Base-by-base conservation (phyloP, 2,797 vertebrate species). In the Poecilia picta region DNA sequence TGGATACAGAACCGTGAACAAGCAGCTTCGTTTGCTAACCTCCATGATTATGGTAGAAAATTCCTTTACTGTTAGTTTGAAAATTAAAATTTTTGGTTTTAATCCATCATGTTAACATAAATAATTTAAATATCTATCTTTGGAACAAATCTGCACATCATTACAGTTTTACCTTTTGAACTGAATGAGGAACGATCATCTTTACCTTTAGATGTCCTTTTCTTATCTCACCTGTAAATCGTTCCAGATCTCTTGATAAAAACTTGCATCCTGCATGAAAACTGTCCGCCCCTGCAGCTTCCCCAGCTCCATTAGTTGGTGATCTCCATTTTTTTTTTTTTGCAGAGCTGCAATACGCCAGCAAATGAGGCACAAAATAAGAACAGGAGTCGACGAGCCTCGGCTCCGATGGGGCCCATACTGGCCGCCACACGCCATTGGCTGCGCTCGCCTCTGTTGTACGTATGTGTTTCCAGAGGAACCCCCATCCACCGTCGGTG, bases 311-410 rank as follows among this genome's bases (percentile, higher is more conserved):
- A 84, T 87, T 81, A 85, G 75, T 49, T 70, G 72, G 71, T 77
- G 80, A 85, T 83, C 80, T 82, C 57, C 81, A 85, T 20, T 25
- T 53, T 53, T 49, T 53, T 53, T 49, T 88, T 83, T 78, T 74
- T 80, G 89, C 89, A 82, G 75, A 64, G 76, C 80, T 85, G 92
- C 88, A 89, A 84, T 88, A 89, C 84, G 64, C 79, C 74, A 78
- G 84, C 82, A 88, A 94, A 93, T 93, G 92, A 93, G 91, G 76
- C 89, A 84, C 85, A 91, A 84, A 92, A 90, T 88, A 85, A 76
- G 78, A 91, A 84, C 85, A 76, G 81, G 59, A 70, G 76, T 73
- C 71, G 81, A 83, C 12, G 80, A 85, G 81, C 74, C 59, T 86
- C 39, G 15, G 86, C 77, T 75, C 80, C 79, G 73, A 73, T 70